Percentiles rank a stretch among this genome's conserved stretches.
These are phyloP conservation scores for Eurystomus gularis DNA, from an alignment of 2,113 vertebrate genomes.

Conservation along the genomic window DNA sequence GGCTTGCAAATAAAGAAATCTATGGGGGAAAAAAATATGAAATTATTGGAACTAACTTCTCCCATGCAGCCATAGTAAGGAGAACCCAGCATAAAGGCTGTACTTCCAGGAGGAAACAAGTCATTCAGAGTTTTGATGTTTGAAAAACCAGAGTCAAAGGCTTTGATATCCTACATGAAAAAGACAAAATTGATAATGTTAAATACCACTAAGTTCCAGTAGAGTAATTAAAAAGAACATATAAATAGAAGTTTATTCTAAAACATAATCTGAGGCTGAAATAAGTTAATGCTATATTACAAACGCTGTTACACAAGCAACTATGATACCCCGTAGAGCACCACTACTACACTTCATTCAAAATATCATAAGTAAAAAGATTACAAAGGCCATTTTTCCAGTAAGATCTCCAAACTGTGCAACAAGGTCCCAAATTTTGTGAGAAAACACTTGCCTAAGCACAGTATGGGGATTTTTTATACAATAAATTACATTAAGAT, in stretches of 20 bases:
- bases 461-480: neutral
- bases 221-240: neutral
- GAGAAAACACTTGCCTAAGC: neutral
- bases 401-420: neutral
- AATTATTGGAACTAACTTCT: constrained; percentile 80
- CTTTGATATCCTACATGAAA: constrained; percentile 85
- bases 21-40: neutral
- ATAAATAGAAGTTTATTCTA: neutral
- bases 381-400: neutral
- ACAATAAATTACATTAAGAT: neutral
- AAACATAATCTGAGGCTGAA: neutral
- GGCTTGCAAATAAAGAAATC: neutral
- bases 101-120: constrained; percentile 85
- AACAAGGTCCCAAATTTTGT: neutral
- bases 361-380: neutral
- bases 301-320: neutral
- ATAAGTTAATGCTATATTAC: neutral
- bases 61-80: constrained; percentile 95
- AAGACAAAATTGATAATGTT: neutral
- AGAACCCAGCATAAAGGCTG: constrained; percentile 93
- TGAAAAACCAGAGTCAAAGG: constrained; percentile 86
- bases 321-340: neutral
- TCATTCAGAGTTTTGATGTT: constrained; percentile 89
- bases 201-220: neutral
- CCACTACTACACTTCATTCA: neutral